Conservation (phyloP, 2,113 vertebrate species). For the Eptesicus fuscus region DNA sequence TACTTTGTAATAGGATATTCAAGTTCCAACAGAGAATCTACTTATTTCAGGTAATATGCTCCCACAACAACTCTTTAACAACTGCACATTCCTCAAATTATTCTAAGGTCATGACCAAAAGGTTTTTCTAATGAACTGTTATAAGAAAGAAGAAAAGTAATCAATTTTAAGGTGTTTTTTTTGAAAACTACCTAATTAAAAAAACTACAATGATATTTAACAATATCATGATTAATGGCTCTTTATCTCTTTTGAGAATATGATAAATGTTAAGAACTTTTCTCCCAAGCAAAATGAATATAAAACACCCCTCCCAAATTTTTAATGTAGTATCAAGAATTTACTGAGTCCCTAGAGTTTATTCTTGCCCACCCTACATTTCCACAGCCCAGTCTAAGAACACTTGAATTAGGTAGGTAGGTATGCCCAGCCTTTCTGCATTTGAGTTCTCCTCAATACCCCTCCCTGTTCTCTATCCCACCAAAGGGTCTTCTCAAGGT, state of each 20-base stretch:
- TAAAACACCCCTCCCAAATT: background rate
- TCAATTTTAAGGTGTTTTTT: background rate
- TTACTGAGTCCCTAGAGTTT: rapidly evolving
- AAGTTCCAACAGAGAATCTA: background rate
- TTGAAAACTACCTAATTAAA: background rate
- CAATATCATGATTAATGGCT: background rate
- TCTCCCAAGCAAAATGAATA: background rate
- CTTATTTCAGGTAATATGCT: background rate
- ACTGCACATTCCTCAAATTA: background rate
- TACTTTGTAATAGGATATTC: background rate
- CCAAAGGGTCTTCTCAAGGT: background rate
- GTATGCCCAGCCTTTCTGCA: background rate
- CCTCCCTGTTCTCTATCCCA: background rate
- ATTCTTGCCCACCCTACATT: too few relatives aligned
- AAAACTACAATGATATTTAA: background rate
- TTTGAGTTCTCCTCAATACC: background rate
- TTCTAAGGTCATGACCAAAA: background rate
- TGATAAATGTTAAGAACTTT: background rate
- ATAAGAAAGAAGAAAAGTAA: background rate
- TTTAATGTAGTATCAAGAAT: background rate
- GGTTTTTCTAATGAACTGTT: background rate
- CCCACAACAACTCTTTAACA: background rate
- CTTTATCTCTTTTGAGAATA: background rate
- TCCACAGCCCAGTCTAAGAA: background rate
- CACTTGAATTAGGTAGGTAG: background rate